phyloP scores from a whole-genome alignment of 2,888 invertebrate genomes.

The Heliconius cydno region DNA sequence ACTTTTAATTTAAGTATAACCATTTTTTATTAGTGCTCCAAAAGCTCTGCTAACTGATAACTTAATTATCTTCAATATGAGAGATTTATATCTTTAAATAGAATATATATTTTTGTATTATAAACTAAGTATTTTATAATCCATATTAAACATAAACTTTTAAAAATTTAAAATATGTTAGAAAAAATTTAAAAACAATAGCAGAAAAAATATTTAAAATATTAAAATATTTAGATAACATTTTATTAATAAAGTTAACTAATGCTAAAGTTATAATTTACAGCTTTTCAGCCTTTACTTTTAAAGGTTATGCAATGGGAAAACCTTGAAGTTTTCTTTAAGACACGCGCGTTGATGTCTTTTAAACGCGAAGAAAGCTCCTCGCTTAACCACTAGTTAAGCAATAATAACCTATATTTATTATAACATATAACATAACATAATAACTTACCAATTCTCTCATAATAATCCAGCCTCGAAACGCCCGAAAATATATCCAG shows the following conservation, averaged over 20 bases:
- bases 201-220: neutral
- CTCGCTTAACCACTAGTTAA: conserved; percentile 30
- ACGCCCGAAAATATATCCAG: conserved; percentile 65
- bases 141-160: neutral
- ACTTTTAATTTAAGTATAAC: neutral
- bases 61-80: neutral
- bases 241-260: neutral
- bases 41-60: no score
- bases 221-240: neutral
- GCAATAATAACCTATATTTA: conserved; percentile 34
- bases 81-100: neutral
- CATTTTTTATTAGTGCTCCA: neutral
- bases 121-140: neutral
- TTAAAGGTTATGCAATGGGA: neutral
- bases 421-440: conserved; percentile 37
- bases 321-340: conserved; percentile 18
- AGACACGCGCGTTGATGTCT: conserved; percentile 78
- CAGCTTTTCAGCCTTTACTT: neutral
- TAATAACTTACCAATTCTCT: conserved; percentile 66
- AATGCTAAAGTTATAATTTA: neutral
- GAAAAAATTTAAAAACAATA: neutral
- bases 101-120: neutral
- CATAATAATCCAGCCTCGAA: conserved; percentile 60
- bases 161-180: neutral
- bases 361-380: conserved; percentile 60